Evolutionary conservation across 2,888 invertebrate species (phyloP), one percentile per base, ranked within the genome.

Genomic region (Thymelicus acteon): DNA sequence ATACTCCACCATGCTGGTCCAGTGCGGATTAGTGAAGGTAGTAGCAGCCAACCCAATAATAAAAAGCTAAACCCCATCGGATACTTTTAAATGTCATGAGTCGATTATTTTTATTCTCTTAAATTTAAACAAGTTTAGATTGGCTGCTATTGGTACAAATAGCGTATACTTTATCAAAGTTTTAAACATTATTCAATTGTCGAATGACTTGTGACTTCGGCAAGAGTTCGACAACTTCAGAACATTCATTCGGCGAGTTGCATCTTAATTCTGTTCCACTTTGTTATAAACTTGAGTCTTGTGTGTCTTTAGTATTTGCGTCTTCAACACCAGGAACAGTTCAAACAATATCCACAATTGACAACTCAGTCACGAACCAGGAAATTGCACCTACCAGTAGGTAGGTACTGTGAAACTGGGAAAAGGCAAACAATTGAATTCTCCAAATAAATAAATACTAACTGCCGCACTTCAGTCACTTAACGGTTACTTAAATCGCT

Each of bases 351-450:
- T 58, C 37, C 58, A 7, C 58, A 39, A 31, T 58, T 58, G 58
- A n/a, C 58, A 58, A 39, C 37, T 58, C 39, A 58, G 58, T 58
- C 58, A 58, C 58, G 58, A 58, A 7, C 37, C 58, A n/a, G 58
- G 58, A 58, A 58, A 58, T 58, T 58, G 58, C 54, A 54, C 52
- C 52, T 57, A 19, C 31, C 57, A 58, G 58, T 58, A 19, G 1
- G 1, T 19, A 37, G 1, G 1, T 19, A 37, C 58, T 58, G 58
- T 7, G 58, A 58, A 58, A 58, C 54, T 54, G 58, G 58, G 31
- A 39, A 58, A 58, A 39, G 58, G 24, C 54, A 54, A 54, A 54
- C 10, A 52, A 52, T 19, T 52, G 24, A 52, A 52, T 52, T 24
- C 19, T 52, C 52, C 3, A 24, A 52, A 24, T 24, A 52, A 52